A percentile compares a stretch with the other conserved stretches of the same genome.
These are phyloP conservation scores for Mesorhabditis belari DNA, from an alignment of 2,888 invertebrate species.

Conservation along the genomic window DNA sequence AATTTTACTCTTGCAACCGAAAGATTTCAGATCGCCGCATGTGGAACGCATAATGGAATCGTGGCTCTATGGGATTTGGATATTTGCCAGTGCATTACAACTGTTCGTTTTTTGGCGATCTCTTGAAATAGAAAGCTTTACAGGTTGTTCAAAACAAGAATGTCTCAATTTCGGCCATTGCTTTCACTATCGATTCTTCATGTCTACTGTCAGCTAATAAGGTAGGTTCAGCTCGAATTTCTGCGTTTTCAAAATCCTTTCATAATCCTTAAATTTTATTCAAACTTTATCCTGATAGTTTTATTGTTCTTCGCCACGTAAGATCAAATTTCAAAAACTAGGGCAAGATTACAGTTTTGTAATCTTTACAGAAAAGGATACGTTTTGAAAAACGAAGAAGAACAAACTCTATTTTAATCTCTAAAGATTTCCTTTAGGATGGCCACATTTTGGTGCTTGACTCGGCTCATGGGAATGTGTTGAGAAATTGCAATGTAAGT, in stretches of 20 bases:
- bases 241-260: too few relatives aligned
- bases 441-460: conserved; percentile 26
- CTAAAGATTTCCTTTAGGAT: too few relatives aligned
- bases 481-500: conserved; percentile 20
- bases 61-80: conserved; percentile 53
- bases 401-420: too few relatives aligned
- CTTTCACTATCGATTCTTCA: conserved; percentile 39
- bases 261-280: neutral
- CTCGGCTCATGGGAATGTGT: conserved; percentile 18
- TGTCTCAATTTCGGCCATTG: conserved; percentile 38
- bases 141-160: conserved; percentile 37
- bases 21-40: conserved; percentile 34
- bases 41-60: conserved; percentile 48
- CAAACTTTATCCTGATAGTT: too few relatives aligned
- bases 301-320: too few relatives aligned
- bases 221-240: too few relatives aligned
- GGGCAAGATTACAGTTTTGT: too few relatives aligned
- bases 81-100: conserved; percentile 48
- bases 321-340: too few relatives aligned
- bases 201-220: conserved; percentile 40
- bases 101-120: conserved; percentile 20
- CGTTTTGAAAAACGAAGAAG: too few relatives aligned
- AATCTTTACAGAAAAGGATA: too few relatives aligned
- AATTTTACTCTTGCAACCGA: too few relatives aligned
- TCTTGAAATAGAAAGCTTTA: neutral